phyloP scores from a whole-genome alignment of 2,797 vertebrate species.

The Rhynchonycteris naso region DNA sequence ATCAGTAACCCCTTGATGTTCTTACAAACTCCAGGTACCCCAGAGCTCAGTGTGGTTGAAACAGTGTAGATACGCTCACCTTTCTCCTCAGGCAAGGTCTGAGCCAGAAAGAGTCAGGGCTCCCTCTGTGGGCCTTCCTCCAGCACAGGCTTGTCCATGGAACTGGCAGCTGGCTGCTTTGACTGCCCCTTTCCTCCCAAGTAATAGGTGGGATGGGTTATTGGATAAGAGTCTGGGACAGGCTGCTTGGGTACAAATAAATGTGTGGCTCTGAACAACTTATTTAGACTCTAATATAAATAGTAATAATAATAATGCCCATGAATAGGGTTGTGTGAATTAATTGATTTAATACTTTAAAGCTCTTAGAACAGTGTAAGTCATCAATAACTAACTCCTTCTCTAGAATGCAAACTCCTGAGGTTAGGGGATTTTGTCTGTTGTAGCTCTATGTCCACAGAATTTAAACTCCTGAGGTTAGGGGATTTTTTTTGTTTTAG shows the following conservation, averaged over 20 bases:
- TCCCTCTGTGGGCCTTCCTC: not conserved
- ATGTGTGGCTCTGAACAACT: not conserved
- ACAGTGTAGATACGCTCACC: not conserved
- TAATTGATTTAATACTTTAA: conserved; percentile 28
- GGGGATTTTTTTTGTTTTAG: conserved; percentile 54
- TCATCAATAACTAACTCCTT: not conserved
- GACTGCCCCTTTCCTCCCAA: not conserved
- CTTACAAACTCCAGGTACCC: not conserved
- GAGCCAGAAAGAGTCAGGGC: not conserved
- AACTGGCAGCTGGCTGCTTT: not conserved
- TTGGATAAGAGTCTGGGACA: not conserved
- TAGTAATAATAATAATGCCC: not conserved
- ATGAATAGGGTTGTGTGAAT: not conserved
- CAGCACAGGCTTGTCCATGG: not conserved
- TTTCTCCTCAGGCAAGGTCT: not conserved
- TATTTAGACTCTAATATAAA: not conserved
- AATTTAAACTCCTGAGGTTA: too few relatives aligned
- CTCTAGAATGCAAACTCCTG: not conserved
- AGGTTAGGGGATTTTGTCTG: conserved; percentile 33
- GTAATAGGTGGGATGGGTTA: not conserved
- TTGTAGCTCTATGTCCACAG: not conserved
- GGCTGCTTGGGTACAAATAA: not conserved
- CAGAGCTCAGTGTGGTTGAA: not conserved
- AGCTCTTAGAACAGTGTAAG: conserved; percentile 9
- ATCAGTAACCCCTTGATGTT: not conserved